Base-by-base conservation (phyloP, 2,113 vertebrate species). In the Oxyura jamaicensis region DNA sequence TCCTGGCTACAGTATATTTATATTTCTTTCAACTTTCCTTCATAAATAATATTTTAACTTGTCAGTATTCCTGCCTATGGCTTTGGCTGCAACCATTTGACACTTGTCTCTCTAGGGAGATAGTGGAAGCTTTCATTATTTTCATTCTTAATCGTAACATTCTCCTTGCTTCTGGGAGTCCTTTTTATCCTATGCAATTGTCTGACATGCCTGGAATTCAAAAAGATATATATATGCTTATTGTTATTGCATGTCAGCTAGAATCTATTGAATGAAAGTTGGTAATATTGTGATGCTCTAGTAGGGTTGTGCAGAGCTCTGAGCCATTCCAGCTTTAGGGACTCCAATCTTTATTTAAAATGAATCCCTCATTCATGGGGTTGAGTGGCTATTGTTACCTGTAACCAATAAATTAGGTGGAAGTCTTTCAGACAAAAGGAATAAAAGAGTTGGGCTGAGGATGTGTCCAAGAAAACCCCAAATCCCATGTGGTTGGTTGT, bases 121-220 rank as follows among this genome's bases (percentile, higher is more conserved):
- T 86, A n/a, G 11, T 69, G 72, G 41, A 88, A 56, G 5, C 35
- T 84, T 93, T 74, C 55, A 79, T n/a, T 59, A 31, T 90, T 95
- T 94, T 83, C 19, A 80, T 73, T 95, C 67, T 87, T 96, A 74
- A 67, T 87, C 67, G 46, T 93, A 89, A 62, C 96, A 80, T 35
- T 92, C 39, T 35, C 50, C 15, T 62, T 76, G 36, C 12, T 89
- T 93, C 79, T 90, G 60, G 29, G 44, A 78, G 39, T 77, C 13
- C 5, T 91, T 94, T 93, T 81, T 60, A 63, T 80, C 21, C 19
- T 65, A n/a, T 48, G 44, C 72, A 52, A 33, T 69, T 95, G 84
- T 48, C 39, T 0, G 0, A 39, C 20, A 20, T 42, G 23, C 20
- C 21, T 60, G n/a, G 25, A 74, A 13, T 65, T 88, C n/a, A 55